A percentile compares a stretch with the other conserved stretches of the same genome.
phyloP scores from a whole-genome alignment of 2,888 invertebrate genomes.

The Epinotia bilunana region DNA sequence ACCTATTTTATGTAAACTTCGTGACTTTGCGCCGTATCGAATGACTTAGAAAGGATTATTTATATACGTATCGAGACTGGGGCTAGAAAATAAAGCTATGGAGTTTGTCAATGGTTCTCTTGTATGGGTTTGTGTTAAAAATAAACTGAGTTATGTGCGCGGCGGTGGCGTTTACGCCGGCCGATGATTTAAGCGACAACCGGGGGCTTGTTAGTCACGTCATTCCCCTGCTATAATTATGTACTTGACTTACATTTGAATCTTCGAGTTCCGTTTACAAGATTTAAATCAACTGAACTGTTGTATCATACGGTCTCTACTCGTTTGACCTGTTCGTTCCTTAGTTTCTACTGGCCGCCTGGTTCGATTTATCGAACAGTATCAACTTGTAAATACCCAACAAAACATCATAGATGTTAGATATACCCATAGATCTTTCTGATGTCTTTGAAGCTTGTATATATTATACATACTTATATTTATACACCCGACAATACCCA shows the following conservation, averaged over 20 bases:
- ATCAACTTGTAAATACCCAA: not conserved
- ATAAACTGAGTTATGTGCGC: constrained; percentile 62
- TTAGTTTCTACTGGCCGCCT: not conserved
- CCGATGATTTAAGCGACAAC: constrained; percentile 66
- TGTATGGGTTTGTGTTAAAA: constrained; percentile 63
- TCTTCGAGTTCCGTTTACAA: not conserved
- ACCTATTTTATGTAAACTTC: constrained; percentile 84
- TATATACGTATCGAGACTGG: constrained; percentile 67
- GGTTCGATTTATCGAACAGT: not conserved
- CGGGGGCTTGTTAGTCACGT: constrained; percentile 65
- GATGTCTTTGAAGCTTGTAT: not conserved
- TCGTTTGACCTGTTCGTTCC: not conserved
- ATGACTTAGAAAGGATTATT: constrained; percentile 83
- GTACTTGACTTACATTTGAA: constrained; percentile 12
- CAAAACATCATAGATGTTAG: not conserved
- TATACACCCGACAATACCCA: not conserved
- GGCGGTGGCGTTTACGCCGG: constrained; percentile 56
- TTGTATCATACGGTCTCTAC: not conserved
- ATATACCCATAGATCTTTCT: not conserved
- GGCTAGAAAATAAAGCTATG: constrained; percentile 58
- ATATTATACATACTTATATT: not conserved
- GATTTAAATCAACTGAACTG: not conserved
- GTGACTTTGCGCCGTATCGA: constrained; percentile 82
- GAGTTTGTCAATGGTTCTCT: constrained; percentile 68
- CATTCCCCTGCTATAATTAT: constrained; percentile 47